Conservation (phyloP, 2,888 invertebrate genomes). For the Selenia dentaria region DNA sequence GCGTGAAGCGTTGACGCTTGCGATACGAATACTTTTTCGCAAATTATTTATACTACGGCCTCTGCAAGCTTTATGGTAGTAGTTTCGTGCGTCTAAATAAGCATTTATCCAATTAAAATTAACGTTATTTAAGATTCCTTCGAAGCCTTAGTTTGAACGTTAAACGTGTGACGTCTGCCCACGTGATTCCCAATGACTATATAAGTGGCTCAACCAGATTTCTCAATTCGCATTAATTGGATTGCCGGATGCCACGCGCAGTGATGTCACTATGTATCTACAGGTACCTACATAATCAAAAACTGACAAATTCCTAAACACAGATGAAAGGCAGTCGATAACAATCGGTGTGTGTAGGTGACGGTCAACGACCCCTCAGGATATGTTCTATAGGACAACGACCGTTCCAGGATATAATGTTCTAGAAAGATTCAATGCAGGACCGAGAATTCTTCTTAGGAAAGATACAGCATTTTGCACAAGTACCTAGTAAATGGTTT, state of each 20-base stretch:
- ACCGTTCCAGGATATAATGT: slow-evolving; percentile 42
- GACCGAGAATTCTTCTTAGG: too few species aligned
- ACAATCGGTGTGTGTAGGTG: slow-evolving; percentile 44
- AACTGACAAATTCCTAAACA: slow-evolving; percentile 29
- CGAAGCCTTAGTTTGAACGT: slow-evolving; percentile 18
- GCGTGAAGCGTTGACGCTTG: too few species aligned
- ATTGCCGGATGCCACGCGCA: slow-evolving; percentile 30
- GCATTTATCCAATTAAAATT: slow-evolving; percentile 1
- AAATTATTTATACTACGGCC: too few species aligned
- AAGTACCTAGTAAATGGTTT: too few species aligned
- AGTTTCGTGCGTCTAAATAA: slow-evolving; percentile 2
- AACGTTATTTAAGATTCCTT: slow-evolving; percentile 10
- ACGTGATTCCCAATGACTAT: slow-evolving; percentile 29
- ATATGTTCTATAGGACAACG: too few species aligned
- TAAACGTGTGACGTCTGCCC: slow-evolving; percentile 16
- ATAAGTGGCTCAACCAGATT: slow-evolving; percentile 30
- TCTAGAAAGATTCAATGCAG: too few species aligned
- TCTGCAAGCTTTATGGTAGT: too few species aligned
- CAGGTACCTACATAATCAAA: slow-evolving; percentile 18
- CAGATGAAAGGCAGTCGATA: slow-evolving; percentile 44
- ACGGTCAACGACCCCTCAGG: slow-evolving; percentile 47
- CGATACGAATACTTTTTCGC: too few species aligned
- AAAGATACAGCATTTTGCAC: too few species aligned
- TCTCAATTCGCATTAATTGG: slow-evolving; percentile 33
- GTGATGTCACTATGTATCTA: slow-evolving; percentile 25